phyloP scores from a whole-genome alignment of 2,113 vertebrate genomes.

The Chionodraco myersi region DNA sequence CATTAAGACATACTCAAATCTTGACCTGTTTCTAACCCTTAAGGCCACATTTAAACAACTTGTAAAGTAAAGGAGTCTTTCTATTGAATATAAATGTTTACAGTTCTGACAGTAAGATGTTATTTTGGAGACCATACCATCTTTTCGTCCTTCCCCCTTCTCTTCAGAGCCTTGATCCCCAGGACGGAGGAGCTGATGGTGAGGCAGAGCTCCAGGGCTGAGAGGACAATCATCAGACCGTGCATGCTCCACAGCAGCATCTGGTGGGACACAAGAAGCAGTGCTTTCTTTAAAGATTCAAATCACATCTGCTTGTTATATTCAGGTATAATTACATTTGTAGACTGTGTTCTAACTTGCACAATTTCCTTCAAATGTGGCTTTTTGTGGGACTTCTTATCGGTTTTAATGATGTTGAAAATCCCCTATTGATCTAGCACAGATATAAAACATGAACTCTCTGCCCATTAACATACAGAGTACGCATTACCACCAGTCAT shows the following conservation, averaged over 20 bases:
- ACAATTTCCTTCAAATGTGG: background rate
- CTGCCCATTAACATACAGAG: no score
- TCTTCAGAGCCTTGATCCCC: conserved; percentile 67
- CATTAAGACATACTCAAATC: background rate
- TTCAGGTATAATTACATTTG: background rate
- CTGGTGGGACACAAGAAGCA: conserved; percentile 46
- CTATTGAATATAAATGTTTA: background rate
- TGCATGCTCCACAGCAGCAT: conserved; percentile 1
- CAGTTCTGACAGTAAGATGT: background rate
- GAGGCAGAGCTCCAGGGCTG: conserved; percentile 68
- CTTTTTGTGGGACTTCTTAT: background rate
- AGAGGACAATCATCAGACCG: conserved; percentile 63
- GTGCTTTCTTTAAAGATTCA: background rate
- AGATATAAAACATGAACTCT: no score
- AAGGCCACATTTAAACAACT: no score
- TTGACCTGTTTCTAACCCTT: background rate
- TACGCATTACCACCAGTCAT: no score
- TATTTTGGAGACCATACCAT: conserved; percentile 23
- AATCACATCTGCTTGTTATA: background rate
- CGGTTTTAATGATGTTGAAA: no score
- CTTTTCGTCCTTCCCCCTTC: conserved; percentile 12
- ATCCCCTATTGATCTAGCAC: no score
- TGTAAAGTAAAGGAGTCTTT: background rate
- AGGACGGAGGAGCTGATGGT: conserved; percentile 61
- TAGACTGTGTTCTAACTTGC: background rate